These are phyloP conservation scores for Synanceia verrucosa DNA, from an alignment of 2,797 vertebrate species.

Conservation along the genomic window DNA sequence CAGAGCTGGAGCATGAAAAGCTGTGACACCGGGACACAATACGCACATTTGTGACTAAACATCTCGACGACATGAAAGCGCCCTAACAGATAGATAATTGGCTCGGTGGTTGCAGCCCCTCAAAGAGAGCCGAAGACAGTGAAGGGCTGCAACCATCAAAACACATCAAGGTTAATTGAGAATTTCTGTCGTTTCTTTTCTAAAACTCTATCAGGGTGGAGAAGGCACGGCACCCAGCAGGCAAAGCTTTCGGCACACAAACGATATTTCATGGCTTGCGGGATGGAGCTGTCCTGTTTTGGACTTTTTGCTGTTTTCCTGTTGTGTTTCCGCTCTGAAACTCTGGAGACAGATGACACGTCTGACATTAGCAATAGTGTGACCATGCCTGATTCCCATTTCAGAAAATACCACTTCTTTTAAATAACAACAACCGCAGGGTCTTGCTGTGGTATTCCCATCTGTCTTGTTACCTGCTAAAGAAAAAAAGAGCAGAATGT, in stretches of 20 bases:
- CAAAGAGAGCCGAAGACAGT: conserved; percentile 41
- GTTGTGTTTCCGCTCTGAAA: conserved; percentile 2
- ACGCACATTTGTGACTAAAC: conserved; percentile 57
- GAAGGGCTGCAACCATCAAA: conserved; percentile 54
- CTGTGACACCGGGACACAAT: conserved; percentile 54
- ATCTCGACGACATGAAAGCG: conserved; percentile 51
- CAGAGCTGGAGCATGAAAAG: conserved; percentile 50
- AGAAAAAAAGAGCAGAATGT: conserved; percentile 37
- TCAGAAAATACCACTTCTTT: conserved; percentile 19
- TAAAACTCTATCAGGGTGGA: conserved; percentile 9
- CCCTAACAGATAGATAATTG: conserved; percentile 60
- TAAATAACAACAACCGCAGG: no score
- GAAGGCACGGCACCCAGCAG: conserved; percentile 15
- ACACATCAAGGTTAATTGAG: conserved; percentile 63
- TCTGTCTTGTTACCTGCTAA: conserved; percentile 36
- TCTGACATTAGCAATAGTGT: conserved; percentile 20
- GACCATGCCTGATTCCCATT: conserved; percentile 9
- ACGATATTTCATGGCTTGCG: background rate
- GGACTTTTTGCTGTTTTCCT: background rate
- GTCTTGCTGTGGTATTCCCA: conserved; percentile 1
- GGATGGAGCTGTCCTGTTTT: conserved; percentile 13
- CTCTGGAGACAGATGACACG: conserved; percentile 3
- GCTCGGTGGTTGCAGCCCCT: conserved; percentile 37
- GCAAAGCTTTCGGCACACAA: conserved; percentile 22
- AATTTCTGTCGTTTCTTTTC: conserved; percentile 32